Evolutionary conservation across 2,888 invertebrate species (phyloP).

Genomic region (Hoplodrina ambigua): DNA sequence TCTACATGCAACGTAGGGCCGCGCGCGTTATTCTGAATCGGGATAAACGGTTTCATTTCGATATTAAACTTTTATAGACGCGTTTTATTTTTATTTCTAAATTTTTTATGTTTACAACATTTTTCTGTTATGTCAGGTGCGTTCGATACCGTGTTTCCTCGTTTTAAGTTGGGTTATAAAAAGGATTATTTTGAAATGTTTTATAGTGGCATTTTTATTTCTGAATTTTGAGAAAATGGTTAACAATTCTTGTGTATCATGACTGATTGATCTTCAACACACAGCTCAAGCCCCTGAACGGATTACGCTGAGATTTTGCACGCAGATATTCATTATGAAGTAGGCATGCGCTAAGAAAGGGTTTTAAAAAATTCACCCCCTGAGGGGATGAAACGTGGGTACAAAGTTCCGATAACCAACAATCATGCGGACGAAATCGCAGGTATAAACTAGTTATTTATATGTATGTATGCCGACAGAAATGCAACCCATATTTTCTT

Average conservation of each 20-base stretch:
- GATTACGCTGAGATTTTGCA: too few relatives aligned
- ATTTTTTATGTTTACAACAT: conserved; percentile 46
- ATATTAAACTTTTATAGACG: conserved; percentile 60
- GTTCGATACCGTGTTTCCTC: not conserved
- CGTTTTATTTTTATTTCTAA: conserved; percentile 65
- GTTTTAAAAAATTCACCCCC: too few relatives aligned
- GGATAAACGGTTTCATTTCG: conserved; percentile 78
- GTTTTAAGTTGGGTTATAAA: not conserved
- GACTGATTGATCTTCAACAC: not conserved
- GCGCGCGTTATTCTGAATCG: conserved; percentile 72
- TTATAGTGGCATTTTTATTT: not conserved
- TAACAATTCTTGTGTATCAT: not conserved
- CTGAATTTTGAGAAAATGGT: not conserved
- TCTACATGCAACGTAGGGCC: conserved; percentile 72
- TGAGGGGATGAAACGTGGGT: too few relatives aligned
- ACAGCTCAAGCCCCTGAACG: too few relatives aligned
- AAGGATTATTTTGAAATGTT: not conserved
- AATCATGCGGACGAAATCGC: too few relatives aligned
- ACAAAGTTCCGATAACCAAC: too few relatives aligned
- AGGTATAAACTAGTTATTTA: not conserved
- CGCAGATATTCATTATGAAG: too few relatives aligned
- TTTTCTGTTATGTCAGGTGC: conserved; percentile 20
- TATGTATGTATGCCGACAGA: not conserved
- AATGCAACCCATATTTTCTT: conserved; percentile 11
- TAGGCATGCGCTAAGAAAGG: too few relatives aligned